These are phyloP conservation scores for Sphaeridia pumilis DNA, from an alignment of 2,888 invertebrate species.

Conservation along the genomic window DNA sequence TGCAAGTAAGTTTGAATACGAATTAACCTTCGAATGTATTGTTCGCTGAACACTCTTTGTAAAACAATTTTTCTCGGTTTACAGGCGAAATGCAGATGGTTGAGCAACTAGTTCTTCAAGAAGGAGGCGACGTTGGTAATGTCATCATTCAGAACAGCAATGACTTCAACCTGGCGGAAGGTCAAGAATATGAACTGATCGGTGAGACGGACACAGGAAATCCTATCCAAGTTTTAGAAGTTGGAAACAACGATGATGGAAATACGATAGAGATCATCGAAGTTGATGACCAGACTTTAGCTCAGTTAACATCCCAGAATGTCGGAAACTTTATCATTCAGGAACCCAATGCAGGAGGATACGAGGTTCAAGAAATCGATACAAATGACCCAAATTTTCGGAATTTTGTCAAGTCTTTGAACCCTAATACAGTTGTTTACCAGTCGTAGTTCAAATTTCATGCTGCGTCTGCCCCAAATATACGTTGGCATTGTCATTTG, in stretches of 20 bases:
- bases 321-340: conserved; percentile 19
- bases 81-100: conserved; percentile 17
- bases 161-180: conserved; percentile 30
- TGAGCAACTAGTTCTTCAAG: conserved; percentile 13
- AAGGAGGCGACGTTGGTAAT: conserved; percentile 18
- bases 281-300: conserved; percentile 33
- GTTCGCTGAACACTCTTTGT: not conserved
- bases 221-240: conserved; percentile 19
- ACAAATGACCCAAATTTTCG: conserved; percentile 29
- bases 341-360: conserved; percentile 8
- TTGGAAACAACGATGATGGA: conserved; percentile 8
- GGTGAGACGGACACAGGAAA: conserved; percentile 28
- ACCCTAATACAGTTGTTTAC: conserved; percentile 13
- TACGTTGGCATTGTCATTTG: too few relatives aligned
- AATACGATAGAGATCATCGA: conserved; percentile 32
- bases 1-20: conserved; percentile 6
- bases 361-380: conserved; percentile 27
- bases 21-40: not conserved
- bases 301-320: conserved; percentile 23
- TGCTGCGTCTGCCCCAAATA: too few relatives aligned
- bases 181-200: conserved; percentile 33
- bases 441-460: conserved; percentile 7
- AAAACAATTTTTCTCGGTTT: not conserved
- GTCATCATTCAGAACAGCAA: conserved; percentile 18
- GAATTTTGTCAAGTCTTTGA: conserved; percentile 29